Evolutionary conservation across 2,113 vertebrate species (phyloP).

Genomic region (Xenus cinereus): DNA sequence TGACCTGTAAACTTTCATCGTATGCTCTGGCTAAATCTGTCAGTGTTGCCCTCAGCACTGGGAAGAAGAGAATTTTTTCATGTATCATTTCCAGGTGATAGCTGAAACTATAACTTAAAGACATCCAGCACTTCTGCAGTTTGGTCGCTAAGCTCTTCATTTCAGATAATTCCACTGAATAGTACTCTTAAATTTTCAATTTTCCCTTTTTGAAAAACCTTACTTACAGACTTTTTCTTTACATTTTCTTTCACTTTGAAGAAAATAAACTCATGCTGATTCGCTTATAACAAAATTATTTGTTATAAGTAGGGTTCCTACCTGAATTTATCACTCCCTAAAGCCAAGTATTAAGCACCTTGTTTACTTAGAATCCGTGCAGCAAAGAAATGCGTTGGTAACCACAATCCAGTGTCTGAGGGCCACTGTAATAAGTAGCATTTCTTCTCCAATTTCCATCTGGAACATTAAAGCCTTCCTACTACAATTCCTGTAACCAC

Average conservation of each 20-base stretch:
- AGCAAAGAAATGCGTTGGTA: not conserved
- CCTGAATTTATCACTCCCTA: not conserved
- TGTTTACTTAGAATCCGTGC: not conserved
- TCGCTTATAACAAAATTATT: not conserved
- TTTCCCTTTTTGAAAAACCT: not conserved
- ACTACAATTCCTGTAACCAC: not conserved
- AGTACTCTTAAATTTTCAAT: not conserved
- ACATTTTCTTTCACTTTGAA: not conserved
- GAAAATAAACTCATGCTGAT: not conserved
- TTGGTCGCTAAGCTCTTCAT: not conserved
- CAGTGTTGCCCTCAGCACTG: not conserved
- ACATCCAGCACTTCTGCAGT: not conserved
- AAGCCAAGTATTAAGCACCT: not conserved
- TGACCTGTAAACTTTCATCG: not conserved
- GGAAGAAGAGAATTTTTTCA: not conserved
- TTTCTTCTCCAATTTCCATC: constrained; percentile 7
- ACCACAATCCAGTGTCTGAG: not conserved
- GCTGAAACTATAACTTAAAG: not conserved
- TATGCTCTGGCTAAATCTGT: not conserved
- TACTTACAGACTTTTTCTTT: not conserved
- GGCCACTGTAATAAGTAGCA: not conserved
- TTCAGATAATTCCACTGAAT: not conserved
- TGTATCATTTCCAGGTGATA: not conserved
- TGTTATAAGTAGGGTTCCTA: not conserved
- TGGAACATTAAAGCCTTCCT: not conserved